Percentiles rank a stretch among this genome's conserved stretches.
These are phyloP conservation scores for Cepaea nemoralis DNA, from an alignment of 1,140 invertebrate genomes.

Conservation along the genomic window DNA sequence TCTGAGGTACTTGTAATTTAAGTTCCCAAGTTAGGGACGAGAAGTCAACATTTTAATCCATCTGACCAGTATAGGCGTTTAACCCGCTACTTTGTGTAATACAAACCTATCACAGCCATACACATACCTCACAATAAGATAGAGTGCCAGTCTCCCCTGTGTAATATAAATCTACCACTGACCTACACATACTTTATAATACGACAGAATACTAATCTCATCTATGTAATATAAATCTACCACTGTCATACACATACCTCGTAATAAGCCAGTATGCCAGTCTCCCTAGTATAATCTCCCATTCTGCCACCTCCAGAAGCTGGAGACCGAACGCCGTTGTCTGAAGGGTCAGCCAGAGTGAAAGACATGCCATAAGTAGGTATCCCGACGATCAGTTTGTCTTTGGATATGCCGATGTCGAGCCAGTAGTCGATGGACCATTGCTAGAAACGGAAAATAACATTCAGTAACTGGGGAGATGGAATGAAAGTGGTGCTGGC, in stretches of 20 bases:
- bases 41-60: too few species aligned
- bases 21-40: too few species aligned
- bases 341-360: conserved; percentile 79
- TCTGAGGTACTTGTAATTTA: too few species aligned
- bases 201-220: conserved; percentile 93
- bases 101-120: neutral
- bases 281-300: conserved; percentile 88
- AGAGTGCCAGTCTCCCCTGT: neutral
- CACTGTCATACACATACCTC: conserved; percentile 81
- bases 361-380: conserved; percentile 92
- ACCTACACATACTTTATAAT: conserved; percentile 80
- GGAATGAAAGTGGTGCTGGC: too few species aligned
- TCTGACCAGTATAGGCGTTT: too few species aligned
- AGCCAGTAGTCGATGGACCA: conserved; percentile 36
- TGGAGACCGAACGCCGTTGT: conserved; percentile 87
- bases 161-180: neutral
- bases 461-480: neutral
- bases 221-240: conserved; percentile 78
- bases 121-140: neutral
- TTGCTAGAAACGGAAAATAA: conserved; percentile 18
- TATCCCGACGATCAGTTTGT: conserved; percentile 87
- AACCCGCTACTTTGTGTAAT: too few species aligned
- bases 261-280: conserved; percentile 93
- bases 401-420: conserved; percentile 78
- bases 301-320: conserved; percentile 76